Evolutionary conservation across 2,888 invertebrate species (phyloP), one percentile per base, ranked within the genome.

Genomic region (Papilio demoleus): DNA sequence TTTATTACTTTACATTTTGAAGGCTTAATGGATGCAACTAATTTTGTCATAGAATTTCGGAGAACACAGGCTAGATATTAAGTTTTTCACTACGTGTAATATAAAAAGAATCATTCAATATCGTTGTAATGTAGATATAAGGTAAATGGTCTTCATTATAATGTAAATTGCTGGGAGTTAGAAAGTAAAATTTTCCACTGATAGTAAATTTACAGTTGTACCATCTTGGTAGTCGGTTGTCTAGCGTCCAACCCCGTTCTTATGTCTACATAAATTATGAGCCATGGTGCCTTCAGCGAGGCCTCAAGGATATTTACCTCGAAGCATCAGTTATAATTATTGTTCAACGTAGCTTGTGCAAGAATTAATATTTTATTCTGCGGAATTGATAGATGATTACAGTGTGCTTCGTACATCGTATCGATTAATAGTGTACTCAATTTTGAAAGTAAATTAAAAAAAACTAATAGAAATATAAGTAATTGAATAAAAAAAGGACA

Each of bases 211-310:
- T 31, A 63, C 45, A 6, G 56, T 79, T 75, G 66, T 81, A 79
- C 74, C 76, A 80, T 74, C 74, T 73, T 63, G 58, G 63, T 40
- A 68, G 40, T 42, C 47, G 47, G 60, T 40, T 50, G 65, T 68
- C 59, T 68, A 34, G 58, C 34, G 72, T 77, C 74, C 77, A 75
- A 80, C 81, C 81, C 81, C 79, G 79, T 81, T 84, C 80, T 83
- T 82, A 79, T 75, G 72, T 75, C 75, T 80, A 81, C 81, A 87
- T 87, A 84, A 81, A 81, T 86, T 81, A 86, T 83, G 78, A 78
- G 80, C 82, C 82, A 81, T 77, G 70, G 77, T 76, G 61, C 65
- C 42, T 62, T 31, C 56, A 65, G 38, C 56, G 11, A 79, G 79
- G 75, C 73, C 77, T 75, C 76, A 75, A 78, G 81, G 77, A 80